Conservation (phyloP, 64 coral and sea anemone species). For the Montipora efflorescens region DNA sequence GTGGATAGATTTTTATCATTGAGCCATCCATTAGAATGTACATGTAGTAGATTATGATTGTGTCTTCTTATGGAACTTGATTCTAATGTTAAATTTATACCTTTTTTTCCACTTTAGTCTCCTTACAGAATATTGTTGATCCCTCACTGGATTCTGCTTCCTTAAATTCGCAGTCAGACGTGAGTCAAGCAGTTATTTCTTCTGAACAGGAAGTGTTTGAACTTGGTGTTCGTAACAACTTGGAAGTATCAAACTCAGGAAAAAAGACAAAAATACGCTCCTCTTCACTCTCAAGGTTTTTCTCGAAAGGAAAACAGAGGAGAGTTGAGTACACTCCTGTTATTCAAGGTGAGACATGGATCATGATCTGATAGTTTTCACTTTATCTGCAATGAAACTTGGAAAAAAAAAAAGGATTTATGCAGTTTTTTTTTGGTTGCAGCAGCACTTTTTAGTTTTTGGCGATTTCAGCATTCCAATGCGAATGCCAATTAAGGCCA, state of each 20-base stretch:
- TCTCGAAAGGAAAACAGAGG: slow-evolving; percentile 67
- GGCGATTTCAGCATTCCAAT: too few species aligned
- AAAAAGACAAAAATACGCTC: slow-evolving; percentile 51
- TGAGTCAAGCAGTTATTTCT: slow-evolving; percentile 22
- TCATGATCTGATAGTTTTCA: neutral
- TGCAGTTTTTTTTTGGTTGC: too few species aligned
- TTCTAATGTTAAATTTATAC: neutral
- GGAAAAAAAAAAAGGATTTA: too few species aligned
- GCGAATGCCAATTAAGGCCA: too few species aligned
- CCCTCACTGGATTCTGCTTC: slow-evolving; percentile 16
- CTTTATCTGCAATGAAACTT: too few species aligned
- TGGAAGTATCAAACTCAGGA: neutral
- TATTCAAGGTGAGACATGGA: neutral
- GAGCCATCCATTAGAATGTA: too few species aligned
- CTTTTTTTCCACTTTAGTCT: neutral
- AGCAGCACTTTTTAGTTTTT: too few species aligned
- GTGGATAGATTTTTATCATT: too few species aligned
- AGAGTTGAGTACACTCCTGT: slow-evolving; percentile 14
- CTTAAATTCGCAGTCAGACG: slow-evolving; percentile 43
- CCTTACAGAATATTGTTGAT: neutral
- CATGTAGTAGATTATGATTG: too few species aligned
- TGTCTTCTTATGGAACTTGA: too few species aligned
- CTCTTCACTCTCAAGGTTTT: slow-evolving; percentile 62
- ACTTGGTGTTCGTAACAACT: slow-evolving; percentile 27
- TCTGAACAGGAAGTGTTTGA: slow-evolving; percentile 64